Base-by-base conservation (phyloP, 2,113 vertebrate species). In the Porphyrio hochstetteri region DNA sequence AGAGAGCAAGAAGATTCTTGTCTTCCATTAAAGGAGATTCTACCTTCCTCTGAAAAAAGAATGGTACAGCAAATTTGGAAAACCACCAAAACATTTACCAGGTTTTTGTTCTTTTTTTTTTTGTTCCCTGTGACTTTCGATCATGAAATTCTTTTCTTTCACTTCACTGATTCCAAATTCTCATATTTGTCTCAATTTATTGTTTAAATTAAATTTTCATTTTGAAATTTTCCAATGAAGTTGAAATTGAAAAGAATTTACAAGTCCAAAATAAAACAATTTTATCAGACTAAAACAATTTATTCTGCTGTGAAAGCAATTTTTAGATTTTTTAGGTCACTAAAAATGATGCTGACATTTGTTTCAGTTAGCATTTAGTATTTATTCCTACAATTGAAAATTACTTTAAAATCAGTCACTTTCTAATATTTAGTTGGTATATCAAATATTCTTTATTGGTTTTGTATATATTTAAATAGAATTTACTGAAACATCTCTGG, bases 261-360 rank as follows among this genome's bases (percentile, higher is more conserved):
- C 8, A 7, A 14, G 2, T 59, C 55, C 15, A 55, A 77, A 84
- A 64, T 63, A 1, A 65, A 40, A 35, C 0, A 0, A 3, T 48
- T 67, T 48, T 68, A 13, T 28, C 11, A 17, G 3, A 86, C 71
- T 14, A 64, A 52, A 63, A 15, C 3, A 52, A 55, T 44, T 56
- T 0, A 23, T 29, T 87, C 7, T 59, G 2, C 16, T 87, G 5
- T 59, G 38, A 81, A 92, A 77, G 0, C 1, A 28, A 57, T 56
- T 82, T 0, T 33, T 9, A 57, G 12, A 10, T n/a, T 87, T 87
- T 55, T 72, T 4, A 77, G 4, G 59, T 85, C 10, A 55, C 8
- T 88, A 31, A 44, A 70, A 87, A 64, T 23, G 0, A 14, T 50
- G 1, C 0, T 59, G n/a, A 46, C 9, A 36, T 36, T 77, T 60